Base-by-base conservation (phyloP, 1,140 invertebrate genomes). In the Camponotus floridanus region DNA sequence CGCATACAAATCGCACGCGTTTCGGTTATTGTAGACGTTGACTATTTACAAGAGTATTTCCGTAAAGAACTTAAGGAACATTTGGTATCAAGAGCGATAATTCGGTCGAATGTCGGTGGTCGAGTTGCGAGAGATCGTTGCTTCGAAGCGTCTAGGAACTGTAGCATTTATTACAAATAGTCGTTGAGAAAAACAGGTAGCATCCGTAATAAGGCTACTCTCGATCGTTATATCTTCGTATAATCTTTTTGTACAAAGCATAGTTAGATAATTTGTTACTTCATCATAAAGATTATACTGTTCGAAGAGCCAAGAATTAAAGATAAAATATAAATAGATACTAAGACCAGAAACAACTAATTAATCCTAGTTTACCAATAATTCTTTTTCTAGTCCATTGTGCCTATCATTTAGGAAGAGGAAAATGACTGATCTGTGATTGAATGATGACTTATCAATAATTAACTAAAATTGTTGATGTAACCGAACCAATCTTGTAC, bases 61-160 rank as follows among this genome's bases (percentile, higher is more conserved):
- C 78, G 86, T 86, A 87, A 45, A 68, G 42, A 90, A 90, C 89
- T 89, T 76, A 90, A 91, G 90, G 89, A 90, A 91, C 90, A 91
- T 91, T 91, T 91, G 89, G 89, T 90, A 91, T 91, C 84, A 57
- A 62, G 89, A 87, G 84, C 83, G 80, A 88, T 88, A 90, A 91
- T 90, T 90, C 87, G 89, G 81, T 88, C 55, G 68, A 65, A 33
- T 67, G 78, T 61, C 79, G 90, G 64, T 84, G 67, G 86, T 67
- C 86, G 67, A 88, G 31, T 51, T 62, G 80, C 57, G 59, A 62
- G 86, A 65, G 78, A 89, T 86, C 78, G 65, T 31, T 31, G 18
- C 57, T 45, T 36, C 76, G 42, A 42, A 18, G 48, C 70, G 55
- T 21, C 39, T 64, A 76, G 83, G 64, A 86, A 79, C 83, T 64